phyloP scores from a whole-genome alignment of 2,113 vertebrate species.

The Spea bombifrons region DNA sequence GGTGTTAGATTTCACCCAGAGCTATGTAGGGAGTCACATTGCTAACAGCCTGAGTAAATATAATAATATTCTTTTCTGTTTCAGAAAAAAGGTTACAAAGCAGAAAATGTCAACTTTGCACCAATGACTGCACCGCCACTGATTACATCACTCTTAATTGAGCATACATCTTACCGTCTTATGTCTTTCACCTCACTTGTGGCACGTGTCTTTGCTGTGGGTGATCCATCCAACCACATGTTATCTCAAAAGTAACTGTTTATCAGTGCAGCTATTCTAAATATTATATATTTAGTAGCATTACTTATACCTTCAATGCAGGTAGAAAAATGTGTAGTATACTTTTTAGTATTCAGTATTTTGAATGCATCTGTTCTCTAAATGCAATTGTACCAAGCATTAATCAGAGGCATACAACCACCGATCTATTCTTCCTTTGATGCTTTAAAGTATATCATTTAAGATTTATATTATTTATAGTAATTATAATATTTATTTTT shows the following conservation, averaged over 20 bases:
- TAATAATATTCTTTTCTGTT: not conserved
- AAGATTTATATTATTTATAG: no score
- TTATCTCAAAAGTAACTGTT: not conserved
- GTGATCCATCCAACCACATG: not conserved
- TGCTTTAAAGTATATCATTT: no score
- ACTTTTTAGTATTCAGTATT: not conserved
- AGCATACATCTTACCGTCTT: not conserved
- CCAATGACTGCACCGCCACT: not conserved
- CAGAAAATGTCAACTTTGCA: no score
- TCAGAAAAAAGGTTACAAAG: not conserved
- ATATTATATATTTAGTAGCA: slow-evolving; percentile 33
- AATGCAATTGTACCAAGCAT: not conserved
- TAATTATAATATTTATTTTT: no score
- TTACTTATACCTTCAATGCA: slow-evolving; percentile 32
- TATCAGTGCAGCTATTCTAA: not conserved
- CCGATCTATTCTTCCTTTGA: no score
- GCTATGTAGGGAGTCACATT: not conserved
- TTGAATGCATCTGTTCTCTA: not conserved
- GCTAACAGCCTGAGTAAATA: not conserved
- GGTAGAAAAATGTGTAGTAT: slow-evolving; percentile 8
- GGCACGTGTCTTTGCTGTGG: slow-evolving; percentile 23
- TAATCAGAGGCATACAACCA: no score
- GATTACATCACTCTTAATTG: not conserved
- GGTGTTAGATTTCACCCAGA: no score
- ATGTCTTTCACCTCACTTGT: not conserved